Evolutionary conservation across 2,888 invertebrate genomes (phyloP), one percentile per base, ranked within the genome.

Genomic region (Idaea dimidiata): DNA sequence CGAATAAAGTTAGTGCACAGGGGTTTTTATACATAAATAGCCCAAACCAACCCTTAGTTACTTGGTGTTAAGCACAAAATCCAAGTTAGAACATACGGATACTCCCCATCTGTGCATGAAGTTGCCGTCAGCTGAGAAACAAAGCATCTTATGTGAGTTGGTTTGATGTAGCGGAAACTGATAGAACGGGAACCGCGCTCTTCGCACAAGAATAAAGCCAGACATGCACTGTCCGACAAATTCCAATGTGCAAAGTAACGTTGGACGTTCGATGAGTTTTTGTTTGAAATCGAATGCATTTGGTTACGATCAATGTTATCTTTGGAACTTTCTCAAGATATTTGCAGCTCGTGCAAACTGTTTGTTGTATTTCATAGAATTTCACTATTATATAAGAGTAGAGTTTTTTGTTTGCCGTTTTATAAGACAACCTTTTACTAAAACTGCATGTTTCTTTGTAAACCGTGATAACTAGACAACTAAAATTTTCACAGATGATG

Each of bases 101-200:
- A 66, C 61, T 63, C 58, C 61, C 63, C 66, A 68, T 69, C 72
- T 56, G 17, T 56, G 56, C 18, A 56, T 76, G 71, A 78, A 69
- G 75, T 71, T 71, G 72, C 70, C 72, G 71, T 74, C 75, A 72
- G 73, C 72, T 77, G 76, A 78, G 73, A 79, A 81, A 84, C 80
- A 81, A 81, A 80, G 78, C 79, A 68, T 68, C 69, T 56, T 54
- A 59, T 61, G 58, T 59, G 61, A 62, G 60, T 62, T 14, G 66
- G 75, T 74, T 80, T 78, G 81, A 84, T 85, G 84, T 83, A 74
- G 75, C 77, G 84, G 83, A 83, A 86, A 83, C 82, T 79, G 80
- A 83, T 81, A 81, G 81, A 84, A 79, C 72, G 67, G 63, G 64
- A 66, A 71, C 73, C 74, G 73, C 71, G 69, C 75, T 78, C 76